phyloP scores from a whole-genome alignment of 2,888 invertebrate genomes.

The Rhamphomyia laevipes region DNA sequence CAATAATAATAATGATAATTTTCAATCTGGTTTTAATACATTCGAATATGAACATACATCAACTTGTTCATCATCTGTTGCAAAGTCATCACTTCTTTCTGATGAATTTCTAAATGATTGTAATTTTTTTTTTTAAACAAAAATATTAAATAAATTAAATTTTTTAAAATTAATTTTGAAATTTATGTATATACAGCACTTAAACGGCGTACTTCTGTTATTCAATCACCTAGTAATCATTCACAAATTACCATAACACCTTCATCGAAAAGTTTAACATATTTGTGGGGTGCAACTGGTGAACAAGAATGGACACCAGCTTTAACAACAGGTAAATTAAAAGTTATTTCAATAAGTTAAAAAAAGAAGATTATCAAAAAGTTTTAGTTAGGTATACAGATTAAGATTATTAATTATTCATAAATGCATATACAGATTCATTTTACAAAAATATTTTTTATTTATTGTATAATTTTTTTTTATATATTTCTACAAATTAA shows the following conservation, averaged over 20 bases:
- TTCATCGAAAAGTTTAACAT: conserved; percentile 44
- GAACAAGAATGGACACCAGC: conserved; percentile 97
- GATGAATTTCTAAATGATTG: conserved; percentile 25
- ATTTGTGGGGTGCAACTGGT: conserved; percentile 89
- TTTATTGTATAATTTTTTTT: no score
- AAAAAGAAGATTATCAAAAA: not conserved
- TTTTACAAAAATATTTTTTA: no score
- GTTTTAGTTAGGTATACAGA: no score
- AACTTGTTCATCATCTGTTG: conserved; percentile 23
- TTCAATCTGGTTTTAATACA: conserved; percentile 24
- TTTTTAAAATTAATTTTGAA: not conserved
- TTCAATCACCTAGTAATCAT: conserved; percentile 5
- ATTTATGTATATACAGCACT: not conserved
- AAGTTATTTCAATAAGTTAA: no score
- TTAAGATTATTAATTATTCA: no score
- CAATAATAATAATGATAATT: conserved; percentile 23
- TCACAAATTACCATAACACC: conserved; percentile 22
- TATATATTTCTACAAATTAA: no score
- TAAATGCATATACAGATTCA: no score
- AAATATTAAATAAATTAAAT: conserved; percentile 1
- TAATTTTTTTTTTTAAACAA: no score
- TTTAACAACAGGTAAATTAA: conserved; percentile 64
- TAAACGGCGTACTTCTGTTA: no score
- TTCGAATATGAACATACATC: conserved; percentile 32
- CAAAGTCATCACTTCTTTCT: conserved; percentile 17